phyloP scores from a whole-genome alignment of 2,888 invertebrate species.

The Himalopsyche kuldschensis region DNA sequence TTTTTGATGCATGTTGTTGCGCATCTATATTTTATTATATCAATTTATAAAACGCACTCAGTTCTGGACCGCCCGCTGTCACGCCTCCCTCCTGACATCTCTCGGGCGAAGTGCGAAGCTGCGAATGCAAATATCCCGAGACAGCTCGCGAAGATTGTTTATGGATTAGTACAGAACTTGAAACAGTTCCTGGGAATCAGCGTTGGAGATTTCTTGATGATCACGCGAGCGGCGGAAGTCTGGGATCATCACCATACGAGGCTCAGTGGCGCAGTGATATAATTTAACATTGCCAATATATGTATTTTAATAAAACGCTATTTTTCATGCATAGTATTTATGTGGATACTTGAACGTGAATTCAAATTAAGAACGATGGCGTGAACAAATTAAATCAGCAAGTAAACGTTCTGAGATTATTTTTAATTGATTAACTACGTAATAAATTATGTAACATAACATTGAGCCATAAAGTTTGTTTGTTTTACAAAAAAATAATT shows the following conservation, averaged over 20 bases:
- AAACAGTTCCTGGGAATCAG: not conserved
- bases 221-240: not conserved
- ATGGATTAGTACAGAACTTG: conserved; percentile 6
- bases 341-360: no score
- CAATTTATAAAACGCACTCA: not conserved
- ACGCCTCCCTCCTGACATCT: not conserved
- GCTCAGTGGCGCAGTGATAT: not conserved
- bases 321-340: no score
- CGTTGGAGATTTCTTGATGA: conserved; percentile 1
- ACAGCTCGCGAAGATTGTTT: conserved; percentile 21
- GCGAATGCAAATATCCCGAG: conserved; percentile 26
- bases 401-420: no score
- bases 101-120: conserved; percentile 7
- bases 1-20: no score
- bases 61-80: not conserved
- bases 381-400: no score
- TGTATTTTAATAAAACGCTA: no score
- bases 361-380: no score
- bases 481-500: no score
- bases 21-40: no score
- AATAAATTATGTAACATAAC: no score
- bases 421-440: no score
- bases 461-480: no score
- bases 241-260: not conserved
- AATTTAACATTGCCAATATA: not conserved